phyloP scores from a whole-genome alignment of 2,797 vertebrate genomes.

The Muscicapa comitata region DNA sequence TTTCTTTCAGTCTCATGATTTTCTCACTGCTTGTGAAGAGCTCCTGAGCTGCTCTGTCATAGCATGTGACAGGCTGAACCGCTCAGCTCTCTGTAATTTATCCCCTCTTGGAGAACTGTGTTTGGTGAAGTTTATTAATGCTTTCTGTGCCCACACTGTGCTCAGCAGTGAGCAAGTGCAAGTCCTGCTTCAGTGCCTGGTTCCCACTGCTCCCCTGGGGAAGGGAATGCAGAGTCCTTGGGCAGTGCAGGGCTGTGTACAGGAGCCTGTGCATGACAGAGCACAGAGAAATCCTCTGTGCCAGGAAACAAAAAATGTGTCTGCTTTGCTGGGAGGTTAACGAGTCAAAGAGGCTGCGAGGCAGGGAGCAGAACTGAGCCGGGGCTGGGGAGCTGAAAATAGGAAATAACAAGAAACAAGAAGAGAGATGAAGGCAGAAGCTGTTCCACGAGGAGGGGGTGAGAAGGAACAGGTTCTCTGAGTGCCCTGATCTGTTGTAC shows the following conservation, averaged over 20 bases:
- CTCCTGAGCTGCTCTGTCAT: background rate
- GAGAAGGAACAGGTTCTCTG: background rate
- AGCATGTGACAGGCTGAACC: background rate
- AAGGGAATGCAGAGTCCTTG: background rate
- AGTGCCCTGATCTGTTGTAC: background rate
- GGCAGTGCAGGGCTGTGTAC: background rate
- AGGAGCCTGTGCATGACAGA: background rate
- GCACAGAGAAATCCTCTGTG: background rate
- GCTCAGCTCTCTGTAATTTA: background rate
- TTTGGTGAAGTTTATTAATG: background rate
- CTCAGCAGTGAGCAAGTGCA: background rate
- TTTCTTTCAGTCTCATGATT: background rate
- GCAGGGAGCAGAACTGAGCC: background rate
- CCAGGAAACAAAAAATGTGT: background rate
- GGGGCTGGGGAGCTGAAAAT: background rate
- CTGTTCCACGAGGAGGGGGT: background rate
- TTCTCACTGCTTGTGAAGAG: background rate
- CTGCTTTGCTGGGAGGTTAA: background rate
- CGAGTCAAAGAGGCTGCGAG: background rate
- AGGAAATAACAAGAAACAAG: background rate
- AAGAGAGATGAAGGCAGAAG: background rate
- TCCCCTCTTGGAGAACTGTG: background rate
- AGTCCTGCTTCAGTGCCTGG: background rate
- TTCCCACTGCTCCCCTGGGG: background rate
- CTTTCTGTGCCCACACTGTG: background rate